These are phyloP conservation scores for Paratrypauchen microcephalus DNA, from an alignment of 2,797 vertebrate species.

Conservation along the genomic window DNA sequence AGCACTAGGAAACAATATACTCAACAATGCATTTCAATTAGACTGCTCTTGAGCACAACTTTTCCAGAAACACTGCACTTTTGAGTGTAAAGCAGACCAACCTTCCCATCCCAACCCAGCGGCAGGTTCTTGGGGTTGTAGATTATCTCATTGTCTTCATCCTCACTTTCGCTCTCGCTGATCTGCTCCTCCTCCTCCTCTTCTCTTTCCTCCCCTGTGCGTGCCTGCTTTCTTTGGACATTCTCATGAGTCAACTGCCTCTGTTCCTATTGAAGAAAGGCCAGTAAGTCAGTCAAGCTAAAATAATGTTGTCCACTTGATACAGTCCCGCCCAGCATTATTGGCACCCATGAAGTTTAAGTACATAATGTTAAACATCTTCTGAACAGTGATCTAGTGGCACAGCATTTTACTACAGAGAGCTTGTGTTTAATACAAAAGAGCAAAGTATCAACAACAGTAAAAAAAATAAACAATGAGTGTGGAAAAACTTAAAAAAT, in stretches of 20 bases:
- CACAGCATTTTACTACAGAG: too few relatives aligned
- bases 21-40: not conserved
- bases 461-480: too few relatives aligned
- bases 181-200: slow-evolving; percentile 98
- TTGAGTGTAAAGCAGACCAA: slow-evolving; percentile 39
- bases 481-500: too few relatives aligned
- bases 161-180: slow-evolving; percentile 96
- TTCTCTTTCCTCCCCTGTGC: slow-evolving; percentile 94
- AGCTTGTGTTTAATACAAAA: too few relatives aligned
- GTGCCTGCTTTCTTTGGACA: slow-evolving; percentile 94
- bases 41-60: not conserved
- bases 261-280: slow-evolving; percentile 81
- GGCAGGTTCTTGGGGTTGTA: slow-evolving; percentile 99
- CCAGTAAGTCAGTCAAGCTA: not conserved
- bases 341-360: too few relatives aligned
- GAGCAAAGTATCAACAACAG: too few relatives aligned
- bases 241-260: slow-evolving; percentile 97
- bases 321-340: too few relatives aligned
- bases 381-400: too few relatives aligned
- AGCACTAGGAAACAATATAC: too few relatives aligned
- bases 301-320: not conserved
- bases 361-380: too few relatives aligned
- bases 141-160: slow-evolving; percentile 98
- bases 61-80: not conserved
- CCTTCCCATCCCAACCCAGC: slow-evolving; percentile 97